Conservation (phyloP, 2,797 vertebrate species). For the Podargus strigoides region DNA sequence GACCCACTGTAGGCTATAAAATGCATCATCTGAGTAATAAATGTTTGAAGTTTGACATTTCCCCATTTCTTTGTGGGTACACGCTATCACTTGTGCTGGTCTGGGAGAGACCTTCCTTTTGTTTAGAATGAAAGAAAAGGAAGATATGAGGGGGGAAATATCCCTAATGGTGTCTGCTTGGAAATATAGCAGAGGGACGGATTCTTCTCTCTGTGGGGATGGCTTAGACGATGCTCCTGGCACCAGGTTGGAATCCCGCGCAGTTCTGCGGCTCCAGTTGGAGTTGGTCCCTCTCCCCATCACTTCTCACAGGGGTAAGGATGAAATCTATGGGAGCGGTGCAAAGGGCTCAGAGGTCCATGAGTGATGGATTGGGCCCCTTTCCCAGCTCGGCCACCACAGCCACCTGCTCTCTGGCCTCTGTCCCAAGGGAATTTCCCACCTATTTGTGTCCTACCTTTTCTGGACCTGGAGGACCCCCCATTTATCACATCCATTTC, state of each 20-base stretch:
- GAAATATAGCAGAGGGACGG: neutral
- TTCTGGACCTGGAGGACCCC: neutral
- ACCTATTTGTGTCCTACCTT: neutral
- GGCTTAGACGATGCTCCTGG: too few relatives aligned
- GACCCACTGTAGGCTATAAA: constrained; percentile 60
- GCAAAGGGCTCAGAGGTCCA: neutral
- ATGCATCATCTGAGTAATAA: constrained; percentile 63
- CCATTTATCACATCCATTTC: neutral
- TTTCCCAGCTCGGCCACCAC: neutral
- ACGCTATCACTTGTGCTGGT: neutral
- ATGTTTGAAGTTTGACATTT: constrained; percentile 53
- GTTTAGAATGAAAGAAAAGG: neutral
- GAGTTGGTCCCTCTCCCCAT: rapidly evolving
- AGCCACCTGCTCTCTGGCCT: rapidly evolving
- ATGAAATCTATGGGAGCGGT: rapidly evolving
- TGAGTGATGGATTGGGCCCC: neutral
- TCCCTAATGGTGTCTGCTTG: neutral
- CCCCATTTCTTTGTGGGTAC: constrained; percentile 18
- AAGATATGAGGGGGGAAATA: rapidly evolving
- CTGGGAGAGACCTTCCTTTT: neutral
- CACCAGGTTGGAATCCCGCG: rapidly evolving
- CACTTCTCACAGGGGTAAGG: rapidly evolving
- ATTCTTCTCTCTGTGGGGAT: neutral
- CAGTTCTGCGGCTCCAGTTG: rapidly evolving
- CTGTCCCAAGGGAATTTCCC: too few relatives aligned